Conservation (phyloP, 1,140 invertebrate genomes). For the Pseudomyrmex gracilis region DNA sequence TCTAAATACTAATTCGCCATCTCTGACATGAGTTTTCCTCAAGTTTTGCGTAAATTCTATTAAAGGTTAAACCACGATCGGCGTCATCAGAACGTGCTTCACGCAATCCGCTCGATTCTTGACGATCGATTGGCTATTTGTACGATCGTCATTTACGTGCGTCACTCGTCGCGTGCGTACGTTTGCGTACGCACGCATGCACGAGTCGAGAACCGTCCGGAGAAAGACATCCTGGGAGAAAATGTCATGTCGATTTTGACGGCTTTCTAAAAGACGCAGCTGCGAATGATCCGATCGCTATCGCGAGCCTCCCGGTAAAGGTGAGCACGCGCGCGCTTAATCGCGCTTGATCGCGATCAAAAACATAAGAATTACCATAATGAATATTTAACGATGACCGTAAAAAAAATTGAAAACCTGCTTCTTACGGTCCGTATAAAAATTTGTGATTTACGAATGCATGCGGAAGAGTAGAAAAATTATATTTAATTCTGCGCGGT, state of each 20-base stretch:
- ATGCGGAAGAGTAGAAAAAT: constrained; percentile 33
- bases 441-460: neutral
- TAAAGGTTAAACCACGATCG: constrained; percentile 16
- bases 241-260: constrained; percentile 15
- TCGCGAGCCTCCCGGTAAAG: constrained; percentile 8
- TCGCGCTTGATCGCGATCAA: neutral
- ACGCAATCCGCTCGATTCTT: constrained; percentile 22
- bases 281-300: constrained; percentile 2
- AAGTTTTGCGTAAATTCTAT: constrained; percentile 14
- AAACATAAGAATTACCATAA: constrained; percentile 3
- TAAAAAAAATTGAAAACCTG: constrained; percentile 34
- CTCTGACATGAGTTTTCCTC: constrained; percentile 26
- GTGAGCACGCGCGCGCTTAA: neutral
- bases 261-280: constrained; percentile 37
- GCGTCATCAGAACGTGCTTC: constrained; percentile 21
- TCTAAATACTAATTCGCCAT: neutral
- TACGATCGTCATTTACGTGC: constrained; percentile 20
- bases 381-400: constrained; percentile 38
- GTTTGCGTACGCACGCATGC: neutral
- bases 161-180: constrained; percentile 24
- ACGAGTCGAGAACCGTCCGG: constrained; percentile 1
- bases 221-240: constrained; percentile 49
- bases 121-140: neutral
- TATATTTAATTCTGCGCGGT: neutral
- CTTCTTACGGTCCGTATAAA: constrained; percentile 22